Conservation (phyloP, 2,797 vertebrate genomes). For the Naso thynnoides region DNA sequence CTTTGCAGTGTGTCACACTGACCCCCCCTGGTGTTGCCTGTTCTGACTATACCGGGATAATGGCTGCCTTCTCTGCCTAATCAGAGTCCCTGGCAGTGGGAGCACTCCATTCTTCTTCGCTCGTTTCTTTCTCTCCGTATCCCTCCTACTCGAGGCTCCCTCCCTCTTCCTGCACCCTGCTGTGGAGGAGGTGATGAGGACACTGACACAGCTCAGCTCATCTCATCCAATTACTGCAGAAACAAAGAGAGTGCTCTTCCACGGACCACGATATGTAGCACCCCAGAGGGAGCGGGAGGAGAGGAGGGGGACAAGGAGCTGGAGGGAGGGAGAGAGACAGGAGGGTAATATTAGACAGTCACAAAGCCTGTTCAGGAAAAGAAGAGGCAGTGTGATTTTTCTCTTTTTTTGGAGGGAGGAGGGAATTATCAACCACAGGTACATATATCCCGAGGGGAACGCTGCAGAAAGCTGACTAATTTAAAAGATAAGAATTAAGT, state of each 20-base stretch:
- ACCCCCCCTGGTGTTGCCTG: slow-evolving; percentile 62
- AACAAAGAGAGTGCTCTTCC: slow-evolving; percentile 77
- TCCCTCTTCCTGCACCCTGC: slow-evolving; percentile 64
- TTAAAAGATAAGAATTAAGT: too few species aligned
- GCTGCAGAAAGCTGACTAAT: too few species aligned
- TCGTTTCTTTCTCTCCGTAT: slow-evolving; percentile 35
- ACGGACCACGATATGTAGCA: slow-evolving; percentile 63
- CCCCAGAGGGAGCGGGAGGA: slow-evolving; percentile 54
- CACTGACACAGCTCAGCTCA: slow-evolving; percentile 78
- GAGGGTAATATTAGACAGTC: slow-evolving; percentile 33
- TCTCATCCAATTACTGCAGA: slow-evolving; percentile 82
- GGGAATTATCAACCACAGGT: too few species aligned
- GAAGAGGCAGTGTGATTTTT: background rate
- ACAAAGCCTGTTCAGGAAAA: slow-evolving; percentile 24
- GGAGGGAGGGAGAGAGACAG: slow-evolving; percentile 17
- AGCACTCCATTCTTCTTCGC: slow-evolving; percentile 51
- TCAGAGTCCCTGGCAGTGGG: slow-evolving; percentile 64
- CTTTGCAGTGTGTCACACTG: slow-evolving; percentile 77
- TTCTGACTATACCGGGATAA: slow-evolving; percentile 74
- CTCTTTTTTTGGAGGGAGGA: too few species aligned
- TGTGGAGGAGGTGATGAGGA: slow-evolving; percentile 78
- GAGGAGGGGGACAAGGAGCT: slow-evolving; percentile 32
- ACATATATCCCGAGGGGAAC: too few species aligned
- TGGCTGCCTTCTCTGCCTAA: slow-evolving; percentile 73
- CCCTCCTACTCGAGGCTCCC: slow-evolving; percentile 33